phyloP scores from a whole-genome alignment of 2,888 invertebrate genomes.

The Petrophora chlorosata region DNA sequence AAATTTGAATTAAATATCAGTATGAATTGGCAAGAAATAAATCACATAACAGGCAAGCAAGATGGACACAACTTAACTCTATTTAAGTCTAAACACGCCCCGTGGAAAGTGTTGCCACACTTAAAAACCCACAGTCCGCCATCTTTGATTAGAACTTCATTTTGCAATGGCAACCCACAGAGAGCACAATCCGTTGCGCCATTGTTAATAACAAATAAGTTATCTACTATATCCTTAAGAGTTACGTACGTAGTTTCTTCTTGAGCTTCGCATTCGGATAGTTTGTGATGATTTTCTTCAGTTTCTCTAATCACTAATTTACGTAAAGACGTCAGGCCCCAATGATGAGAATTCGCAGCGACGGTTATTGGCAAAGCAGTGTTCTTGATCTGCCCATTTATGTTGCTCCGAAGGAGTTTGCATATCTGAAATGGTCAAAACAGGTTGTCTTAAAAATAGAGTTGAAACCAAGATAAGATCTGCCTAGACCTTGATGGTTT shows the following conservation, averaged over 20 bases:
- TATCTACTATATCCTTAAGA: constrained; percentile 54
- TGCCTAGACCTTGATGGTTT: too few relatives aligned
- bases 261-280: constrained; percentile 27
- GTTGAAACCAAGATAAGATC: neutral
- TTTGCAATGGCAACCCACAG: constrained; percentile 84
- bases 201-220: constrained; percentile 50
- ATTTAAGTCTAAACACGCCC: constrained; percentile 83
- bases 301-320: constrained; percentile 23
- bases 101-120: constrained; percentile 86
- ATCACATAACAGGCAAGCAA: constrained; percentile 53
- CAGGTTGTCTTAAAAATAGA: neutral
- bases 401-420: constrained; percentile 60
- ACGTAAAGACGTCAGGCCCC: constrained; percentile 75
- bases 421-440: constrained; percentile 59
- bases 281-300: constrained; percentile 19
- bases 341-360: constrained; percentile 70
- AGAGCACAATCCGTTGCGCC: constrained; percentile 71
- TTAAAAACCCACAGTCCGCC: constrained; percentile 85
- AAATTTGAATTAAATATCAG: neutral
- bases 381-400: constrained; percentile 59
- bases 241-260: constrained; percentile 30
- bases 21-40: constrained; percentile 9
- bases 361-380: constrained; percentile 71
- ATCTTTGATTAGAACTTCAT: constrained; percentile 83
- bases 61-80: constrained; percentile 77